Base-by-base conservation (phyloP, 2,113 vertebrate genomes). In the Varanus salvator region DNA sequence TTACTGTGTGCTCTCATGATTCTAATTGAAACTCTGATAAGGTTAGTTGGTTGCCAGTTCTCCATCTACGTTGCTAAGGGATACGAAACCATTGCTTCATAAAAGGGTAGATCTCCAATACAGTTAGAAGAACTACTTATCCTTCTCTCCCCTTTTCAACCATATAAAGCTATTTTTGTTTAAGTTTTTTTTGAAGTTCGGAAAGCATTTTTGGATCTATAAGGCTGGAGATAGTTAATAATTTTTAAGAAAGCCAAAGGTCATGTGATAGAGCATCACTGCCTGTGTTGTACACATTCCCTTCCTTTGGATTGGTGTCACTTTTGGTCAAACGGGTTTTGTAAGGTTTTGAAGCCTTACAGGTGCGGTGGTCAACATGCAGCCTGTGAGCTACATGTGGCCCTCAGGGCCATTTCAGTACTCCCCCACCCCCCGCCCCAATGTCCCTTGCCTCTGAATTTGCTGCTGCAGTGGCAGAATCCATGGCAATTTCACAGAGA, bases 11-110 rank as follows among this genome's bases (percentile, higher is more conserved):
- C 82, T 85, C 60, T 89, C 57, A 15, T 80, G 60, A 85, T 89
- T 89, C 81, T 89, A 84, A 90, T 80, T 90, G 88, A 90, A 85
- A 90, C 60, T 85, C 72, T 77, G 88, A 89, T 84, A 90, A 90
- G 83, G 75, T 90, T 75, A 85, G 83, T 85, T 90, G 83, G 83
- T 80, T 90, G 75, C 75, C 83, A 85, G n/a, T 80, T 85, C 76
- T 85, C 88, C 23, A 64, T 85, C 57, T 89, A 77, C 8, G 82
- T 89, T 89, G 88, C 88, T 89, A 85, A 80, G 83, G 83, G 74
- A 90, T 85, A 90, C 88, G 50, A 80, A 90, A 74, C 48, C 50
- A 60, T 52, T 50, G 38, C 44, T 77, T 31, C 44, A 7, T 78
- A 78, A 78, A 85, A 84, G 71, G 38, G 31, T 82, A 54, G 81